These are phyloP conservation scores for Monochamus alternatus DNA, from an alignment of 2,888 invertebrate genomes.

Conservation along the genomic window DNA sequence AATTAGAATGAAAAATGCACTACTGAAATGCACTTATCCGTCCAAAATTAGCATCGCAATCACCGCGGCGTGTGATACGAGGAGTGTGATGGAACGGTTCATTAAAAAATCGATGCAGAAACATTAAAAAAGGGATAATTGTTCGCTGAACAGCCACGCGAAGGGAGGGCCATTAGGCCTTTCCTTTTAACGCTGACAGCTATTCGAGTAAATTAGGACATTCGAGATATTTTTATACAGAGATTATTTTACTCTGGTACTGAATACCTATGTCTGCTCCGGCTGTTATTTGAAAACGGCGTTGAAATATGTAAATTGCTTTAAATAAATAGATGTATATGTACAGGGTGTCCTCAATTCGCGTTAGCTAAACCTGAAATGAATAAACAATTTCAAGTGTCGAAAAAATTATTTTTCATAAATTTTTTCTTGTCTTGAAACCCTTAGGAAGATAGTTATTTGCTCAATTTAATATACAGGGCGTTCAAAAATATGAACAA, in stretches of 20 bases:
- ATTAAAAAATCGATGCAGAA: background rate
- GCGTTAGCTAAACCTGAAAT: no score
- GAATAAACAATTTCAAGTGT: no score
- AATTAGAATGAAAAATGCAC: slow-evolving; percentile 40
- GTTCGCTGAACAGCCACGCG: background rate
- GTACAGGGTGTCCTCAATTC: no score
- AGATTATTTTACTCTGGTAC: background rate
- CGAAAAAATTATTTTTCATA: no score
- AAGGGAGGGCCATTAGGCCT: background rate
- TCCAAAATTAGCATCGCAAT: slow-evolving; percentile 17
- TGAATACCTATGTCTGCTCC: no score
- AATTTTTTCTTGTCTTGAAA: no score
- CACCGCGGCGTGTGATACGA: slow-evolving; percentile 5
- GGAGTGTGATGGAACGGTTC: background rate
- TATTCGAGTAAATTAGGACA: background rate
- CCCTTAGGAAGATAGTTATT: no score
- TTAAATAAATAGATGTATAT: no score
- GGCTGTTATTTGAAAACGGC: no score
- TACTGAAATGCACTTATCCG: slow-evolving; percentile 25
- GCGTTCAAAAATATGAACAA: no score
- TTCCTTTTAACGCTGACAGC: background rate
- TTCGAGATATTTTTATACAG: background rate
- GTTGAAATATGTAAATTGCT: no score
- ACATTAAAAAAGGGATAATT: slow-evolving; percentile 15
- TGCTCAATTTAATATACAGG: no score